Conservation (phyloP, 2,888 invertebrate species). For the Apodemia duryi region DNA sequence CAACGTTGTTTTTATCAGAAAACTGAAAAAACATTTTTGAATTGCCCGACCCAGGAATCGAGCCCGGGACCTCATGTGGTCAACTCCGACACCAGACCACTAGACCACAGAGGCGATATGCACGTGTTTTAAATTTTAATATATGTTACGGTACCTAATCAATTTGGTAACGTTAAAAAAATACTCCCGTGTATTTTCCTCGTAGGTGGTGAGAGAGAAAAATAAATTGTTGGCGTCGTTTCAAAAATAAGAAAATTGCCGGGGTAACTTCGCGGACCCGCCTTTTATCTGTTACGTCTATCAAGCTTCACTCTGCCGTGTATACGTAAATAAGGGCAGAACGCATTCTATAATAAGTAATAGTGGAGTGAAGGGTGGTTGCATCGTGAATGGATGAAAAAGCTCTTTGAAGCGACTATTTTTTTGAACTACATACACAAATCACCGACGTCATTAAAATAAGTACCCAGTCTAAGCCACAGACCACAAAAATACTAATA, state of each 20-base stretch:
- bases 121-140: background rate
- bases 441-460: constrained; percentile 29
- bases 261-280: constrained; percentile 60
- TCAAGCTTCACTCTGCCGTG: constrained; percentile 49
- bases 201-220: constrained; percentile 42
- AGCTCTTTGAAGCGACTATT: constrained; percentile 41
- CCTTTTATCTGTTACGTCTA: constrained; percentile 76
- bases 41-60: too few species aligned
- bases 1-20: too few species aligned
- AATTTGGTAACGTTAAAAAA: constrained; percentile 5
- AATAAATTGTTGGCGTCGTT: constrained; percentile 72
- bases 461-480: constrained; percentile 7
- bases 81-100: too few species aligned
- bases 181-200: constrained; percentile 10
- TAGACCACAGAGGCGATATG: background rate
- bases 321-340: constrained; percentile 57
- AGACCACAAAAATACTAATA: too few species aligned
- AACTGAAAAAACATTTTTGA: too few species aligned
- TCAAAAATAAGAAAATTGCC: constrained; percentile 68
- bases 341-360: constrained; percentile 49
- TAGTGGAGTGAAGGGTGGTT: constrained; percentile 41
- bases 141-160: background rate
- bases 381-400: constrained; percentile 32
- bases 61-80: too few species aligned
- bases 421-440: constrained; percentile 24